Conservation (phyloP, 2,797 vertebrate genomes). For the Neosalanx taihuensis region DNA sequence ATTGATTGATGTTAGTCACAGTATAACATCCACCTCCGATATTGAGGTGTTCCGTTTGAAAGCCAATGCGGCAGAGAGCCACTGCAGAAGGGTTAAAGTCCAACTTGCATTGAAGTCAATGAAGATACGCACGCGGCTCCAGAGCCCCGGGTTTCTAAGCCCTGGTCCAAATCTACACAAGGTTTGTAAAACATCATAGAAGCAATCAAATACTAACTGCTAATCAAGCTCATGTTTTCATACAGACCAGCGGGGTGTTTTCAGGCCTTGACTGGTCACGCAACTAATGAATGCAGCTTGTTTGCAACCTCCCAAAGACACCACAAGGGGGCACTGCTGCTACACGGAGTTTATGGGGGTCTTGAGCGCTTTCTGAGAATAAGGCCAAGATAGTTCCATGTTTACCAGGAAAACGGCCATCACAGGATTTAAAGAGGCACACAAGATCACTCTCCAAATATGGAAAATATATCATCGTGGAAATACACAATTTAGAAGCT, state of each 20-base stretch:
- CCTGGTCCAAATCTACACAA: no score
- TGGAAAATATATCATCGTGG: not conserved
- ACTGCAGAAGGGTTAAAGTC: no score
- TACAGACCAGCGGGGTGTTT: not conserved
- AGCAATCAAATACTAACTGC: not conserved
- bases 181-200: not conserved
- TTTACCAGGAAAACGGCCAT: not conserved
- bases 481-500: not conserved
- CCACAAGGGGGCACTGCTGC: conserved; percentile 1
- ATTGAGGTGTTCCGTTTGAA: no score
- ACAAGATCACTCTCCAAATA: not conserved
- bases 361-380: not conserved
- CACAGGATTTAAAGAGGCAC: not conserved
- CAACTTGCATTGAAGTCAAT: no score
- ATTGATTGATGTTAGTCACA: no score
- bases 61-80: no score
- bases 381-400: not conserved
- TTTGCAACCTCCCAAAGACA: not conserved
- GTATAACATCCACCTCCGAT: no score
- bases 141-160: no score
- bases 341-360: not conserved
- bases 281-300: not conserved
- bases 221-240: not conserved
- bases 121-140: no score
- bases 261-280: not conserved